Evolutionary conservation across 2,888 invertebrate genomes (phyloP).

Genomic region (Oligia fasciuncula): DNA sequence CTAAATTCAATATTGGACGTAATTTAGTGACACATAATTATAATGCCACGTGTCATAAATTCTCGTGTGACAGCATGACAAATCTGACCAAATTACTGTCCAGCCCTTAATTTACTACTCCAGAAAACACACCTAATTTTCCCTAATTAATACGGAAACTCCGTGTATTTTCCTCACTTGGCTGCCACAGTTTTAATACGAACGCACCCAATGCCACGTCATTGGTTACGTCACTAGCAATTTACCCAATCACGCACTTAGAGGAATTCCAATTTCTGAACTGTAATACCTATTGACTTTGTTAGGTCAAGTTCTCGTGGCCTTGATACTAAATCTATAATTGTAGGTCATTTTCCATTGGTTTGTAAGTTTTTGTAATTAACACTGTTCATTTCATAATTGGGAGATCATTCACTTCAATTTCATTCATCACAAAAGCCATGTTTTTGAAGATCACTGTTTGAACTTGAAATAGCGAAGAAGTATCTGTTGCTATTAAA

Average conservation of each 20-base stretch:
- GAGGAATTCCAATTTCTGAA: conserved; percentile 29
- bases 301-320: not conserved
- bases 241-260: conserved; percentile 35
- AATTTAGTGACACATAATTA: conserved; percentile 2
- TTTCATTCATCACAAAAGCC: not conserved
- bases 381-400: not conserved
- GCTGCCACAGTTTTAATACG: conserved; percentile 40
- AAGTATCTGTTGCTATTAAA: not conserved
- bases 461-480: not conserved
- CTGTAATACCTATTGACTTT: conserved; percentile 29
- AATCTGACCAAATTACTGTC: conserved; percentile 40
- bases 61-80: conserved; percentile 14
- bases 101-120: conserved; percentile 25
- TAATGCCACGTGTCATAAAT: conserved; percentile 2
- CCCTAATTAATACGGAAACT: conserved; percentile 44
- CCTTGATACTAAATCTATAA: not conserved
- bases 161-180: conserved; percentile 33
- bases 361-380: not conserved
- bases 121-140: conserved; percentile 43
- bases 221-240: conserved; percentile 30
- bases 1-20: conserved; percentile 26
- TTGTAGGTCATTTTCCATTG: not conserved
- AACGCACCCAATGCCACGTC: conserved; percentile 13
- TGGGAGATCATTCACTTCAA: not conserved
- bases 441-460: not conserved